Conservation (phyloP, 2,797 vertebrate genomes). For the Zenarchopterus dispar region DNA sequence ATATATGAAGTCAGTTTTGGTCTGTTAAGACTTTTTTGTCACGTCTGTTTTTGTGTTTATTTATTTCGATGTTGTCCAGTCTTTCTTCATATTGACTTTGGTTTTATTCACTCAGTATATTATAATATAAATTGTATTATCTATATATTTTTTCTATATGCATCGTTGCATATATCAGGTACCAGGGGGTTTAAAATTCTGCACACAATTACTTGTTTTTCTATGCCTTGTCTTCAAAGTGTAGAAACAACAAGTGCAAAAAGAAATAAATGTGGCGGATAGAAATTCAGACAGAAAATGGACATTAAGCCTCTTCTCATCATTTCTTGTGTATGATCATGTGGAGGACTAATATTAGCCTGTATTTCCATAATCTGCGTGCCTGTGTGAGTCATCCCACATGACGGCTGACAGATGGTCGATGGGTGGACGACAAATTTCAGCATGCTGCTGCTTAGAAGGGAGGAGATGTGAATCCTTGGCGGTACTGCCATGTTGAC, state of each 20-base stretch:
- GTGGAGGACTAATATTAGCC: slow-evolving; percentile 35
- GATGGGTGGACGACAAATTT: slow-evolving; percentile 25
- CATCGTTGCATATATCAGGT: too few species aligned
- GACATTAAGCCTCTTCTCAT: slow-evolving; percentile 19
- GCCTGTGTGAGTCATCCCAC: slow-evolving; percentile 35
- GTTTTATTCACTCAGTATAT: too few species aligned
- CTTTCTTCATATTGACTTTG: background rate
- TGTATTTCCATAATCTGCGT: slow-evolving; percentile 38
- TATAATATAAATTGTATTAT: too few species aligned
- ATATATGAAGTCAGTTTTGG: too few species aligned
- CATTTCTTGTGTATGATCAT: background rate
- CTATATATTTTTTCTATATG: too few species aligned
- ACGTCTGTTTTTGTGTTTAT: background rate
- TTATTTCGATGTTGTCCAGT: too few species aligned
- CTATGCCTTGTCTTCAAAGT: too few species aligned
- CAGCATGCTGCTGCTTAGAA: slow-evolving; percentile 14
- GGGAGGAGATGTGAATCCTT: slow-evolving; percentile 1
- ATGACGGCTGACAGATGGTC: slow-evolving; percentile 50
- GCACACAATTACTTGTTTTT: too few species aligned
- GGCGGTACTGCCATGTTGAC: background rate
- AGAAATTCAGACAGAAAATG: background rate
- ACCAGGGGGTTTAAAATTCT: too few species aligned
- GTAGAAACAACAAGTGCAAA: too few species aligned
- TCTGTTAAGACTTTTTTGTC: background rate
- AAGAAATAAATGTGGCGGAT: background rate